Evolutionary conservation across 2,113 vertebrate genomes (phyloP).

Genomic region (Malurus elegans): DNA sequence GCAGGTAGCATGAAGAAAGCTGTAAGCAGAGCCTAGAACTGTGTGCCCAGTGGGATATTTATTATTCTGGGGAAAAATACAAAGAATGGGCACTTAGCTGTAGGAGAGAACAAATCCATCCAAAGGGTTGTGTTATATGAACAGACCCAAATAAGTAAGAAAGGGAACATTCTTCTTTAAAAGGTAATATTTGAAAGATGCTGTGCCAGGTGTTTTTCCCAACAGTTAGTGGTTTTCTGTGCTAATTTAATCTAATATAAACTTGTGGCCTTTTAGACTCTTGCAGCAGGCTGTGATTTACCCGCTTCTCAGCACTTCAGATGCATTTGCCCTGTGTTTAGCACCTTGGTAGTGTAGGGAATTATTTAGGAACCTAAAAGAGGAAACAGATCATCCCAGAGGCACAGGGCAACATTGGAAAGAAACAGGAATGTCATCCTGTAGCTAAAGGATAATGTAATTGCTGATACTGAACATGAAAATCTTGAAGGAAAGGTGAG

Average conservation of each 20-base stretch:
- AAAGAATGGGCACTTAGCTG: neutral
- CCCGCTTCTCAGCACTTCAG: neutral
- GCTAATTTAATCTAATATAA: neutral
- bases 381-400: neutral
- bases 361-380: neutral
- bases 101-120: neutral
- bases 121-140: neutral
- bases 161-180: neutral
- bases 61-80: neutral
- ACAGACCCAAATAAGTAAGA: neutral
- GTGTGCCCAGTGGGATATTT: neutral
- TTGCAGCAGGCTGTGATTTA: neutral
- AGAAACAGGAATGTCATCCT: neutral
- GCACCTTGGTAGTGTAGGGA: fast-evolving
- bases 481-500: neutral
- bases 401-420: neutral
- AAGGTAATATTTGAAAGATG: neutral
- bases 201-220: neutral
- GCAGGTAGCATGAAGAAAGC: neutral
- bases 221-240: neutral
- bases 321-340: neutral
- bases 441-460: neutral
- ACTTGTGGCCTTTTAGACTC: neutral
- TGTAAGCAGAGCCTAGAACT: neutral
- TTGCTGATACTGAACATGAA: neutral